A percentile compares a stretch with the other conserved stretches of the same genome.
These are phyloP conservation scores for Agonopterix subpropinquella DNA, from an alignment of 2,888 invertebrate genomes.

Conservation along the genomic window DNA sequence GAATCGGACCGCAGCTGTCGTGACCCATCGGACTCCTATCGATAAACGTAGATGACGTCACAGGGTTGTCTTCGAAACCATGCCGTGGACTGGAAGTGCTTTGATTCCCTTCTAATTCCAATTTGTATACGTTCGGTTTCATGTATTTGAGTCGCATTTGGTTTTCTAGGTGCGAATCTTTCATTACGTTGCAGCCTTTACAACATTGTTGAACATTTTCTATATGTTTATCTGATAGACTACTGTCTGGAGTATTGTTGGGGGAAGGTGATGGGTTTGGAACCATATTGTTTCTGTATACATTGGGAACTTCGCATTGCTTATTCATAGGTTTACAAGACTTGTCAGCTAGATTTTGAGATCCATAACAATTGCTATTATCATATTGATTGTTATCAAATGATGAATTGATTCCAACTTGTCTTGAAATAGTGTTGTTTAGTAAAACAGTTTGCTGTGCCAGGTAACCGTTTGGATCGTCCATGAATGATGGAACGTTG, in stretches of 20 bases:
- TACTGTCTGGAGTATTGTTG: slow-evolving; percentile 64
- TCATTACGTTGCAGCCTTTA: slow-evolving; percentile 69
- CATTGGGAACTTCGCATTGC: slow-evolving; percentile 36
- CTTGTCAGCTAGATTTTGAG: slow-evolving; percentile 46
- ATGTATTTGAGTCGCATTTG: slow-evolving; percentile 54
- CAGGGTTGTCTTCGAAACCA: slow-evolving; percentile 75
- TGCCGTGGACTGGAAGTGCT: slow-evolving; percentile 74
- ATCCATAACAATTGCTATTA: slow-evolving; percentile 29
- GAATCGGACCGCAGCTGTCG: slow-evolving; percentile 83
- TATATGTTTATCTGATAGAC: slow-evolving; percentile 49
- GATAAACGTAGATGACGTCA: slow-evolving; percentile 80
- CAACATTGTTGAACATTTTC: slow-evolving; percentile 61
- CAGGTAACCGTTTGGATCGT: slow-evolving; percentile 93
- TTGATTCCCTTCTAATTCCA: slow-evolving; percentile 65
- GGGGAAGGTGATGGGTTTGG: slow-evolving; percentile 60
- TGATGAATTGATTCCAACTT: slow-evolving; percentile 62
- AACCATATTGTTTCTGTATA: slow-evolving; percentile 48
- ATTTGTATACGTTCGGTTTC: slow-evolving; percentile 57
- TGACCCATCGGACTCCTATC: slow-evolving; percentile 75
- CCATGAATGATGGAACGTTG: slow-evolving; percentile 88
- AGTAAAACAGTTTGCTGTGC: slow-evolving; percentile 92
- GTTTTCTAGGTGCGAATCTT: slow-evolving; percentile 59
- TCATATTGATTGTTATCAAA: slow-evolving; percentile 53
- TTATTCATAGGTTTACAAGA: slow-evolving; percentile 30
- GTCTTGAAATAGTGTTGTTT: slow-evolving; percentile 87